Evolutionary conservation across 2,113 vertebrate genomes (phyloP).

Genomic region (Corydoras maculifer): DNA sequence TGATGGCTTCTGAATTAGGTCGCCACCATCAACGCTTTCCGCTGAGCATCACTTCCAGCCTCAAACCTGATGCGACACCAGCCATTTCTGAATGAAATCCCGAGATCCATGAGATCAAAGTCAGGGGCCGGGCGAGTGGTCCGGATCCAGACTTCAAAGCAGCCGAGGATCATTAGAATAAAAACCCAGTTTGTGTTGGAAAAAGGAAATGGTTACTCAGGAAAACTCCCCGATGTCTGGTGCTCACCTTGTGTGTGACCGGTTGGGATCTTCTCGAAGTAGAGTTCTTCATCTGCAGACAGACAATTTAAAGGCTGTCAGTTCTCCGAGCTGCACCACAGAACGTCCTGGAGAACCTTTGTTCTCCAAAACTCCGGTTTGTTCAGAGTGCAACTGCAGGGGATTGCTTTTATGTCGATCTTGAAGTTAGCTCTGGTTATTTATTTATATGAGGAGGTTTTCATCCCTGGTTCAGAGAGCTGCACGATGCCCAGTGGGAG

Average conservation of each 20-base stretch:
- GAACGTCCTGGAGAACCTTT: not conserved
- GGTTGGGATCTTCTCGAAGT: not conserved
- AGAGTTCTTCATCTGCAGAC: conserved; percentile 18
- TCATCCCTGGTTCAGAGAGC: conserved; percentile 1
- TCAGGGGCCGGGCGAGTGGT: too few relatives aligned
- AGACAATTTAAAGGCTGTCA: conserved; percentile 9
- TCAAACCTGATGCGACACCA: not conserved
- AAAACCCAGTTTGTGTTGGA: not conserved
- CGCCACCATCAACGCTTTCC: too few relatives aligned
- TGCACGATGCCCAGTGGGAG: not conserved
- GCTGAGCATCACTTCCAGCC: not conserved
- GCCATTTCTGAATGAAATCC: not conserved
- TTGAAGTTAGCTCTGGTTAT: conserved; percentile 2
- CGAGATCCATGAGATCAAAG: not conserved
- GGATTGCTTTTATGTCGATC: conserved; percentile 7
- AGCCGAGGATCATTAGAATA: not conserved
- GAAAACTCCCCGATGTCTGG: not conserved
- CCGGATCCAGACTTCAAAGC: conserved; percentile 2
- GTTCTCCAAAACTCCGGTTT: conserved; percentile 3
- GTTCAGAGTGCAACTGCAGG: not conserved
- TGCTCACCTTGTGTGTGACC: conserved; percentile 18
- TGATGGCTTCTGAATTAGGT: too few relatives aligned
- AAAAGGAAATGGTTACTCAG: not conserved
- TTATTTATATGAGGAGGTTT: conserved; percentile 22
- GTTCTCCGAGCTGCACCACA: not conserved